Base-by-base conservation (phyloP, 2,797 vertebrate species). In the Muscicapa striata region DNA sequence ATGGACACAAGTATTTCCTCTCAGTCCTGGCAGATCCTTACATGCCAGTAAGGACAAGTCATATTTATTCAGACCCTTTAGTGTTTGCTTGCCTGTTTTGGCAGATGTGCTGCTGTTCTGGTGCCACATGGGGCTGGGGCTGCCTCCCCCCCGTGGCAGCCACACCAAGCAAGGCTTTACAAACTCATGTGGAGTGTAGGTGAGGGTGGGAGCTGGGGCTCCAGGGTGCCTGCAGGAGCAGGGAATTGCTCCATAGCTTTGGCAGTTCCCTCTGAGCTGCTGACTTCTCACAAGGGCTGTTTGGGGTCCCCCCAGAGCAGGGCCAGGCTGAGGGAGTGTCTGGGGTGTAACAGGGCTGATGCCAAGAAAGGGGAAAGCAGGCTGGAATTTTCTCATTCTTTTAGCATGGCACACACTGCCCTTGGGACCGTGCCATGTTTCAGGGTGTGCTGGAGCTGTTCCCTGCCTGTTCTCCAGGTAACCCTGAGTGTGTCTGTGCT, bases 1-100 rank as follows among this genome's bases (percentile, higher is more conserved):
- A 98, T 6, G 99, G 99, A 6, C 99, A 99, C 98, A 99, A 99
- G 95, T 99, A 99, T 96, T 99, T 99, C 98, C 98, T 99, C 38
- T 99, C 99, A 0, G 99, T 99, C 80, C 89, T 99, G 96, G 99
- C 99, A 3, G 99, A 99, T 94, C 99, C 98, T 5, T 99, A 99
- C 97, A 99, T 99, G 99, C 99, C 99, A 6, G 99, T 99, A 98
- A 99, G 99, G 97, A 96, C 92, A 22, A 15, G 22, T 16, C 49
- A 12, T 43, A 23, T 4, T 82, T 58, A 11, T 48, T 45, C 29
- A 16, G 34, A 2, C 26, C 34, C 74, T 23, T 52, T 1, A 14
- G 18, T n/a, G 1, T 10, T 51, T 27, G 10, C 61, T 84, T 18
- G 17, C 9, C 27, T 21, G 6, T 49, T 45, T 29, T 15, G 45